These are phyloP conservation scores for Heliconius eleuchia DNA, from an alignment of 1,140 invertebrate species.

Conservation along the genomic window DNA sequence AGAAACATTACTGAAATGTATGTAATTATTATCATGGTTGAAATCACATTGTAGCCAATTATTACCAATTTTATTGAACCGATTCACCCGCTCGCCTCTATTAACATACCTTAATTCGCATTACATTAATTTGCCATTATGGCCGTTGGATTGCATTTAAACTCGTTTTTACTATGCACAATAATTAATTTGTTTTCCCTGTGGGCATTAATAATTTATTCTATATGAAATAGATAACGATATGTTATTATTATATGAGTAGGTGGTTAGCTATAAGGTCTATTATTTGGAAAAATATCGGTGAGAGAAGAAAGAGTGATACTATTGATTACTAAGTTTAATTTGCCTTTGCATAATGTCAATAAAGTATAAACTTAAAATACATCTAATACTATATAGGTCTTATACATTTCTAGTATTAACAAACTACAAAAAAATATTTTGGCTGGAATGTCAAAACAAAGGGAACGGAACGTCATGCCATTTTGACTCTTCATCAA, in stretches of 20 bases:
- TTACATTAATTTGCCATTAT: constrained; percentile 16
- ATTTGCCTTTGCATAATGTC: no score
- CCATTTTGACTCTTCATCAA: background rate
- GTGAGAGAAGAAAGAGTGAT: no score
- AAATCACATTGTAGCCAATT: constrained; percentile 4
- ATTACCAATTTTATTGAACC: constrained; percentile 9
- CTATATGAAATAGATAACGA: background rate
- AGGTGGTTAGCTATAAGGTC: no score
- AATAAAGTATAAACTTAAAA: no score
- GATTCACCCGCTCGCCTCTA: constrained; percentile 1
- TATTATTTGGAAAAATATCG: no score
- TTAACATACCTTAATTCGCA: constrained; percentile 20
- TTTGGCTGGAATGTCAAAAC: no score
- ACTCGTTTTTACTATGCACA: background rate
- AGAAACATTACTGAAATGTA: background rate
- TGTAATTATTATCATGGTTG: background rate
- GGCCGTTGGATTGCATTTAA: constrained; percentile 11
- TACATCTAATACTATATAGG: no score
- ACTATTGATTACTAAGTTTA: no score
- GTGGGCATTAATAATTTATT: background rate
- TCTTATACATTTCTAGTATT: no score
- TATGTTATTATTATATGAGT: no score
- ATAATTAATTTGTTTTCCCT: constrained; percentile 2
- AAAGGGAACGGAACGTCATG: background rate
- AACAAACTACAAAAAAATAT: no score